phyloP scores from a whole-genome alignment of 2,113 vertebrate species.

The Pongo abelii region DNA sequence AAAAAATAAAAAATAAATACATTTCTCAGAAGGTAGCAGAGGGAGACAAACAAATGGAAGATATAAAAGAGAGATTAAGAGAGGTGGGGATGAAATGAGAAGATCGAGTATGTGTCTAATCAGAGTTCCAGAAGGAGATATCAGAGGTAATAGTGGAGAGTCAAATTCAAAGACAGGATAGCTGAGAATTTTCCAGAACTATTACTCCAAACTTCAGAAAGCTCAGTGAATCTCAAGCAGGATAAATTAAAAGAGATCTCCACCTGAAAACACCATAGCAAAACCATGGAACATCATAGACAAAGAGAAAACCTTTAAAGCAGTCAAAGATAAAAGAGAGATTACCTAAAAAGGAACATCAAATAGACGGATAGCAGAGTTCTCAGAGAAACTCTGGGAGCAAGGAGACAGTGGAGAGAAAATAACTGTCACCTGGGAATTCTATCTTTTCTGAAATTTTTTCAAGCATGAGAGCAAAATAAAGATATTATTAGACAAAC shows the following conservation, averaged over 20 bases:
- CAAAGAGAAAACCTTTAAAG: conserved; percentile 40
- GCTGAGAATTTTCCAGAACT: background rate
- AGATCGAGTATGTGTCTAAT: background rate
- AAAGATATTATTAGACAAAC: conserved; percentile 43
- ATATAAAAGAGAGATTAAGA: background rate
- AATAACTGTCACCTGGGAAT: background rate
- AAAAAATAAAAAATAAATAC: too few species aligned
- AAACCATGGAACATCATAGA: background rate
- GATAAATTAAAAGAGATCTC: background rate
- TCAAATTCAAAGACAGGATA: background rate
- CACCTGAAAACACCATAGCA: background rate
- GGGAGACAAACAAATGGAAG: background rate
- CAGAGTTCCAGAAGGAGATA: background rate
- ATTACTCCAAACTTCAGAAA: background rate
- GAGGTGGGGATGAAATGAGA: background rate
- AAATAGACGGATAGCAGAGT: background rate
- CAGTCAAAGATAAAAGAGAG: conserved; percentile 46
- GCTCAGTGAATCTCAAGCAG: background rate
- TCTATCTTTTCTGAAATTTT: background rate
- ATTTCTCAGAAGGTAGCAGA: background rate
- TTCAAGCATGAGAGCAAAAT: conserved; percentile 31
- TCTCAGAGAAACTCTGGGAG: conserved; percentile 26
- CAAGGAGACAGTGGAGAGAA: background rate
- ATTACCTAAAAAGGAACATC: background rate
- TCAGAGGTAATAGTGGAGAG: background rate